These are phyloP conservation scores for Polymixis lichenea DNA, from an alignment of 2,888 invertebrate species.

Conservation along the genomic window DNA sequence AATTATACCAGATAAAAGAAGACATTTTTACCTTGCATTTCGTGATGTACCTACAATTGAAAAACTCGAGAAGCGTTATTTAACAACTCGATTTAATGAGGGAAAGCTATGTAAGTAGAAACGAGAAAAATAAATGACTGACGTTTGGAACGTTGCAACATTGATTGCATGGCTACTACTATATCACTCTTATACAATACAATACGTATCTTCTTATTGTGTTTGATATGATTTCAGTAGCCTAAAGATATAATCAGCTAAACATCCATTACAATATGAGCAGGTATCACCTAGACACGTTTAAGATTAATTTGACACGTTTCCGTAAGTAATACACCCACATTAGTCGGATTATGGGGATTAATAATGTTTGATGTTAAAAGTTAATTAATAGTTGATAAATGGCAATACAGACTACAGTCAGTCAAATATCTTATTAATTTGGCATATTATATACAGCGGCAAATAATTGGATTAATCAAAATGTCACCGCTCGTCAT, in stretches of 20 bases:
- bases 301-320: constrained; percentile 35
- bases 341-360: constrained; percentile 29
- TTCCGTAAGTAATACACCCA: constrained; percentile 22
- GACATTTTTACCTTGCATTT: constrained; percentile 53
- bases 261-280: not conserved
- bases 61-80: constrained; percentile 44
- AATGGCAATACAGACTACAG: constrained; percentile 53
- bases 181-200: too few species aligned
- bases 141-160: not conserved
- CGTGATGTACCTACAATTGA: constrained; percentile 34
- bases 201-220: too few species aligned
- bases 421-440: constrained; percentile 70
- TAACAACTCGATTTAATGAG: constrained; percentile 46
- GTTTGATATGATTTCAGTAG: constrained; percentile 2
- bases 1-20: constrained; percentile 54
- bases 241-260: constrained; percentile 5
- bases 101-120: constrained; percentile 1
- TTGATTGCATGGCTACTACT: constrained; percentile 1
- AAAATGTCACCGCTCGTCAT: constrained; percentile 71
- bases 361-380: constrained; percentile 62
- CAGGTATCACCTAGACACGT: not conserved
- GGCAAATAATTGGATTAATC: constrained; percentile 74
- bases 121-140: constrained; percentile 28
- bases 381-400: constrained; percentile 67
- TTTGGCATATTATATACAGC: constrained; percentile 66